Percentiles rank a stretch among this genome's conserved stretches.
phyloP scores from a whole-genome alignment of 2,888 invertebrate genomes.

The Myathropa florea region DNA sequence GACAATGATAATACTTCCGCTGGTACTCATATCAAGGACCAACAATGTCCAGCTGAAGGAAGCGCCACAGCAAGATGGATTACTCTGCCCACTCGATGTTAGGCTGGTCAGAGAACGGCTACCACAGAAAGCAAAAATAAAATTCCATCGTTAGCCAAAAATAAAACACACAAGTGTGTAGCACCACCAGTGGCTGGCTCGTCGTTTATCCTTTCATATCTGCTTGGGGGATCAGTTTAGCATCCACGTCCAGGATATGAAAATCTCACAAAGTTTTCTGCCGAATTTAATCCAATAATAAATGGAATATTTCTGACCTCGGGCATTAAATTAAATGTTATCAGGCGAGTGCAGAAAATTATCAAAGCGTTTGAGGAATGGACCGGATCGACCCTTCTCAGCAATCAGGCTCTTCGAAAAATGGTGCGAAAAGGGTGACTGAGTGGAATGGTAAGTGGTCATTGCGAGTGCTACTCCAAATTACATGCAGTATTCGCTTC shows the following conservation, averaged over 20 bases:
- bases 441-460: conserved; percentile 12
- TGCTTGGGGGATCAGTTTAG: conserved; percentile 69
- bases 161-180: conserved; percentile 53
- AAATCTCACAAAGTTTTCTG: conserved; percentile 76
- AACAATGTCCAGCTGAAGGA: conserved; percentile 39
- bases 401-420: conserved; percentile 2
- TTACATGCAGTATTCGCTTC: conserved; percentile 18
- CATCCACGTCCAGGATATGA: conserved; percentile 63
- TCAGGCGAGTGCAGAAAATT: conserved; percentile 81
- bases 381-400: conserved; percentile 24
- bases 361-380: conserved; percentile 74
- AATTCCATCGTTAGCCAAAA: conserved; percentile 67
- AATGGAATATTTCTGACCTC: conserved; percentile 81
- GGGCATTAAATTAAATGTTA: conserved; percentile 82
- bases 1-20: conserved; percentile 48
- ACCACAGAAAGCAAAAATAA: conserved; percentile 47
- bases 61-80: conserved; percentile 52
- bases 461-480: conserved; percentile 17
- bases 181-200: conserved; percentile 14
- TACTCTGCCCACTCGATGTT: conserved; percentile 60
- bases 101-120: conserved; percentile 37
- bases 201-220: conserved; percentile 69
- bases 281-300: conserved; percentile 81
- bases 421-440: conserved; percentile 33
- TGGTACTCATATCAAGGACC: conserved; percentile 55